Conservation (phyloP, 2,797 vertebrate genomes). For the Pseudochirops corinnae region DNA sequence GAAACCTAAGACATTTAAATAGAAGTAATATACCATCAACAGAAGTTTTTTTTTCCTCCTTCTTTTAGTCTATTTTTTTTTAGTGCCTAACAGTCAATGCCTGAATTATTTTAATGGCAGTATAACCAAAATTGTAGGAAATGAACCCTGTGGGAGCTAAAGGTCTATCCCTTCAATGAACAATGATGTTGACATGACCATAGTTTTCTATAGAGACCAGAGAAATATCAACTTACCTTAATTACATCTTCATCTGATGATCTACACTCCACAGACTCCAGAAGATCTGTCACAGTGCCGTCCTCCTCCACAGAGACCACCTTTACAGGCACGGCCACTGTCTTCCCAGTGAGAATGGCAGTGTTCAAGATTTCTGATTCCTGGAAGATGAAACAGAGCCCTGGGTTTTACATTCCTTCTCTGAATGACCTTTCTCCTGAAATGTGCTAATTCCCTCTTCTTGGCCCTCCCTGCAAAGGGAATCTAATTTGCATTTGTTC, state of each 20-base stretch:
- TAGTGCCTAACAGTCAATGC: not conserved
- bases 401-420: not conserved
- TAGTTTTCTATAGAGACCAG: not conserved
- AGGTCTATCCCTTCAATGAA: rapidly evolving
- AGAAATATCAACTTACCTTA: conserved; percentile 87
- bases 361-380: conserved; percentile 96
- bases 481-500: not conserved
- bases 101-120: not conserved
- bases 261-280: conserved; percentile 91
- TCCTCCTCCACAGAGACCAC: conserved; percentile 93
- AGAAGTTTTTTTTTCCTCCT: rapidly evolving
- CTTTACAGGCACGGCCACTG: conserved; percentile 92
- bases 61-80: not conserved
- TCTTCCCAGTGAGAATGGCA: conserved; percentile 93
- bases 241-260: conserved; percentile 94
- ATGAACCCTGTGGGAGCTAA: not conserved
- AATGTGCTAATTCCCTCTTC: not conserved
- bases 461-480: not conserved
- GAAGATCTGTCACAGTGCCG: conserved; percentile 89
- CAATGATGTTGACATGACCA: rapidly evolving
- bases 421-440: not conserved
- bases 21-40: too few species aligned
- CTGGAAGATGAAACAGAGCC: conserved; percentile 80
- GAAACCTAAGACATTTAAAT: too few species aligned
- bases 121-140: not conserved